Conservation (phyloP, 1,140 invertebrate genomes). For the Nasonia longicornis region DNA sequence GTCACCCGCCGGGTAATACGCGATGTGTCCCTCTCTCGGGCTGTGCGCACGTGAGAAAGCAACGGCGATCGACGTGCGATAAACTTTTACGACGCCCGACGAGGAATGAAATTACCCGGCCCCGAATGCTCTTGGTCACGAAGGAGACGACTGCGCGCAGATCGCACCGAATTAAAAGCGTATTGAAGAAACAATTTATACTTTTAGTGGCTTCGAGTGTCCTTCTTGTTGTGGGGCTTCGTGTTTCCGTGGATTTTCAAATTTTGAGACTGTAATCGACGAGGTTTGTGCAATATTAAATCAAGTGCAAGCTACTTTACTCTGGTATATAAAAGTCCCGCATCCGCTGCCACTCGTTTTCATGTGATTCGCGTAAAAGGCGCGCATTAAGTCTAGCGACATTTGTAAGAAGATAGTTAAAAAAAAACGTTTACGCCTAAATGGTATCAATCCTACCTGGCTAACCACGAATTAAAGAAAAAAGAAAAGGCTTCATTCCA, state of each 20-base stretch:
- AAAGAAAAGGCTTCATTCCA: background rate
- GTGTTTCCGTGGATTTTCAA: background rate
- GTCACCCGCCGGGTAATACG: slow-evolving; percentile 22
- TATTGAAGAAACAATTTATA: slow-evolving; percentile 39
- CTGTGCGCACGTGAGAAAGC: slow-evolving; percentile 9
- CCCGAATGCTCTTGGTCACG: slow-evolving; percentile 19
- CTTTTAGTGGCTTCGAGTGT: slow-evolving; percentile 22
- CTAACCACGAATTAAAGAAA: background rate
- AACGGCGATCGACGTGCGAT: slow-evolving; percentile 26
- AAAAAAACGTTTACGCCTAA: too few species aligned
- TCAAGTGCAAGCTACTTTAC: background rate
- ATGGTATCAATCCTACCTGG: too few species aligned
- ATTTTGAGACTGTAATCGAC: background rate
- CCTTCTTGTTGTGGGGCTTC: background rate
- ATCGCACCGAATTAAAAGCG: slow-evolving; percentile 37
- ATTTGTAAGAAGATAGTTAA: too few species aligned
- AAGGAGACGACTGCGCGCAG: background rate
- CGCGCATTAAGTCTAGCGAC: too few species aligned
- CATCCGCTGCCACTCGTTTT: too few species aligned
- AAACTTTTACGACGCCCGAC: slow-evolving; percentile 42
- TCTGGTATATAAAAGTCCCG: too few species aligned
- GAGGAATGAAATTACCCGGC: slow-evolving; percentile 23
- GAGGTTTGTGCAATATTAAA: background rate
- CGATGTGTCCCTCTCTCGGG: background rate
- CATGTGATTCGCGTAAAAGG: too few species aligned